Evolutionary conservation across 1,140 invertebrate species (phyloP).

Genomic region (Saccostrea echinata): DNA sequence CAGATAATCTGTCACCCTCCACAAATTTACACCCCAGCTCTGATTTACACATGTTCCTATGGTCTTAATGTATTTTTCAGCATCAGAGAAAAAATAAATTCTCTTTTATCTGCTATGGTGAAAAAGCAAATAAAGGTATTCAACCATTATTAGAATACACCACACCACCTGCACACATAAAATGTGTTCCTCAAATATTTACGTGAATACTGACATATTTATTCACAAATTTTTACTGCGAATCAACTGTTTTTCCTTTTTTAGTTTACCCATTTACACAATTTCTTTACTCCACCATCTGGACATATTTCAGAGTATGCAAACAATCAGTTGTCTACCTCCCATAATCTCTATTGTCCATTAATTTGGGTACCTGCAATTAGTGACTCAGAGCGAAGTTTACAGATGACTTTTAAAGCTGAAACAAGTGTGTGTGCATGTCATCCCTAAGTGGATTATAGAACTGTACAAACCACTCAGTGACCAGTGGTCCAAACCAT

Average conservation of each 20-base stretch:
- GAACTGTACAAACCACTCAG: background rate
- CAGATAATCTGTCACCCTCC: background rate
- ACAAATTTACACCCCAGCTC: background rate
- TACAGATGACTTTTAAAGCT: background rate
- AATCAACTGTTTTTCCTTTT: background rate
- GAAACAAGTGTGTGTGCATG: background rate
- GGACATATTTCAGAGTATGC: background rate
- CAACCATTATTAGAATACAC: background rate
- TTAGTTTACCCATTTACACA: background rate
- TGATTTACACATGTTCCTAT: background rate
- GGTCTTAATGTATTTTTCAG: background rate
- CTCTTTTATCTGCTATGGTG: background rate
- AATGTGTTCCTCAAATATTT: slow-evolving; percentile 1
- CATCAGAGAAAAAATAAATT: background rate
- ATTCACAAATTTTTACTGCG: background rate
- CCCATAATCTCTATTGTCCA: background rate
- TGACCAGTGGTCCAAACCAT: background rate
- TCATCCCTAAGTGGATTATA: background rate
- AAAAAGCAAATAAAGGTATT: background rate
- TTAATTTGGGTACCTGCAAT: background rate
- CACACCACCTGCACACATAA: background rate
- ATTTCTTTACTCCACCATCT: slow-evolving; percentile 5
- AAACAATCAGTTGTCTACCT: background rate
- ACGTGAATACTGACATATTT: background rate
- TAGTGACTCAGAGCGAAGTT: background rate